These are phyloP conservation scores for Eueremaeus valkanovi DNA, from an alignment of 2,888 invertebrate species.

Conservation along the genomic window DNA sequence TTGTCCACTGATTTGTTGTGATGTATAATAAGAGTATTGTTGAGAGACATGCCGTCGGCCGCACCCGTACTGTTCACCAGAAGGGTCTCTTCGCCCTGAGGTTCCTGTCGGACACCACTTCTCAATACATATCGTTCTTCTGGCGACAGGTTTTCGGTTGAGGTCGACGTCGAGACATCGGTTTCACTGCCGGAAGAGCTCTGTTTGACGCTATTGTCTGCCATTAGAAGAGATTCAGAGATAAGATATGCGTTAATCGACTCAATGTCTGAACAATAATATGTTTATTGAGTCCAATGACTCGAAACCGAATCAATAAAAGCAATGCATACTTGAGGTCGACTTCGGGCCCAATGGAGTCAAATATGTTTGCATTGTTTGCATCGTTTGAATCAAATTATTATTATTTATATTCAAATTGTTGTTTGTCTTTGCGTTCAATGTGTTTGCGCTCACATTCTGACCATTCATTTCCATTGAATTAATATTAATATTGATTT, in stretches of 20 bases:
- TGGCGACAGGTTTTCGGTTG: conserved; percentile 79
- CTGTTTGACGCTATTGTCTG: conserved; percentile 28
- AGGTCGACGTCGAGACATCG: conserved; percentile 83
- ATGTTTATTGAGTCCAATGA: too few relatives aligned
- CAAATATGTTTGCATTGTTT: conserved; percentile 4
- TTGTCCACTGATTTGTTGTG: conserved; percentile 53
- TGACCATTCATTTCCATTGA: conserved; percentile 14
- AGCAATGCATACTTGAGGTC: conserved; percentile 4
- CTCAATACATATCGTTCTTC: conserved; percentile 61
- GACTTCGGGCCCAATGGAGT: conserved; percentile 5
- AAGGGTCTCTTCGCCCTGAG: conserved; percentile 77
- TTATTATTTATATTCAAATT: too few relatives aligned
- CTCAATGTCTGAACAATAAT: too few relatives aligned
- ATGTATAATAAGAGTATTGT: conserved; percentile 78
- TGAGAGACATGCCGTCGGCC: conserved; percentile 58
- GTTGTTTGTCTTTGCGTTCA: background rate
- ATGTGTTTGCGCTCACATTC: background rate
- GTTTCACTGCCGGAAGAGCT: conserved; percentile 73
- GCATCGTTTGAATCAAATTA: too few relatives aligned
- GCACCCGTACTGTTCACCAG: conserved; percentile 50
- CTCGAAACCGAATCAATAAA: too few relatives aligned
- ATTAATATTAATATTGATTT: too few relatives aligned
- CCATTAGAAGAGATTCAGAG: too few relatives aligned
- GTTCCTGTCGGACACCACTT: conserved; percentile 65
- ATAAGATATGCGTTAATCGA: too few relatives aligned